These are phyloP conservation scores for Gerris buenoi DNA, from an alignment of 1,140 invertebrate species.

Conservation along the genomic window DNA sequence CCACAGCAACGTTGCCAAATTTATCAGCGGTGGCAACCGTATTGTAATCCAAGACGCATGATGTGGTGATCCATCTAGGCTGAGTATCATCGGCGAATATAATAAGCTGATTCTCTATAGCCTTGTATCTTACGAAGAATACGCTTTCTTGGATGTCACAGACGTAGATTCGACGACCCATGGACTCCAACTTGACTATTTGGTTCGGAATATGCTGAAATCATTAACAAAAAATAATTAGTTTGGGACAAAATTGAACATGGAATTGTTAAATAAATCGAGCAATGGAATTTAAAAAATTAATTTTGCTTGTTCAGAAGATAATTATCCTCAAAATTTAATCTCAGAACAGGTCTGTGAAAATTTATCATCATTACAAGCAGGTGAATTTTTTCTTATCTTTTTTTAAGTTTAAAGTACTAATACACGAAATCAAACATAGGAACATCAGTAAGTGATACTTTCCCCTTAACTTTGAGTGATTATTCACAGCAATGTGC, in stretches of 20 bases:
- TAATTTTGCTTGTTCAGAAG: no score
- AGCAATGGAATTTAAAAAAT: no score
- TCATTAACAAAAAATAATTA: constrained; percentile 2
- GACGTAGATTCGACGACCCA: constrained; percentile 86
- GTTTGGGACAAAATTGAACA: no score
- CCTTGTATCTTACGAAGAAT: constrained; percentile 88
- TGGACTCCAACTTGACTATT: constrained; percentile 82
- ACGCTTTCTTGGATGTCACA: constrained; percentile 95
- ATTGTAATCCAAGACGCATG: constrained; percentile 88
- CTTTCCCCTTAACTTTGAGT: no score
- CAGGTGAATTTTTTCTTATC: no score
- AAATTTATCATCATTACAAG: background rate
- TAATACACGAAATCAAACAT: no score
- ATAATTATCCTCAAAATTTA: no score
- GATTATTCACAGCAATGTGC: no score
- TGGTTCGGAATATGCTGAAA: constrained; percentile 82
- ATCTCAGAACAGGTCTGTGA: background rate
- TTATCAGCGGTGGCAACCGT: constrained; percentile 93
- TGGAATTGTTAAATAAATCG: no score
- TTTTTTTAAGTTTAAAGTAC: no score
- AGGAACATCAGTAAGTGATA: no score
- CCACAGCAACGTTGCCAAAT: constrained; percentile 92
- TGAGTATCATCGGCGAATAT: constrained; percentile 97
- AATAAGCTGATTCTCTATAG: constrained; percentile 91
- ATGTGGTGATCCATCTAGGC: constrained; percentile 88